Percentiles rank a stretch among this genome's conserved stretches.
phyloP scores from a whole-genome alignment of 2,888 invertebrate species.

The Bellardia bayeri region DNA sequence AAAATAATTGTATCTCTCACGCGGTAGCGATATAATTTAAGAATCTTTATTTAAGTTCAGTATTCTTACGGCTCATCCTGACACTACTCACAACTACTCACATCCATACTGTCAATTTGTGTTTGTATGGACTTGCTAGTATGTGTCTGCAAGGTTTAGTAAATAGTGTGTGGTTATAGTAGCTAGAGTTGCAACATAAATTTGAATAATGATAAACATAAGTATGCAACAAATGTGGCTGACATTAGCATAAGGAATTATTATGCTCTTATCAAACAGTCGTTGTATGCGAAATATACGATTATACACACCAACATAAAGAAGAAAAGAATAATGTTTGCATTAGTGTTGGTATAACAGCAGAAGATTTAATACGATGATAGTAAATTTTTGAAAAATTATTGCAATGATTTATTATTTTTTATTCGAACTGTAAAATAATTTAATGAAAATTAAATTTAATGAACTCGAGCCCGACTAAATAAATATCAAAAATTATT shows the following conservation, averaged over 20 bases:
- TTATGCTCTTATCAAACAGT: constrained; percentile 38
- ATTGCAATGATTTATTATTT: no score
- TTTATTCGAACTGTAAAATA: no score
- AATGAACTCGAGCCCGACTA: no score
- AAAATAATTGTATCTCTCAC: no score
- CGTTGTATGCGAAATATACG: constrained; percentile 9
- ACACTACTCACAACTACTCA: not conserved
- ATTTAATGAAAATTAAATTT: no score
- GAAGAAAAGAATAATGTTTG: not conserved
- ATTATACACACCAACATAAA: not conserved
- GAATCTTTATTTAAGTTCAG: not conserved
- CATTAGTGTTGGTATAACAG: not conserved
- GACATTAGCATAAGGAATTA: constrained; percentile 45
- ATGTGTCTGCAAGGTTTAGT: not conserved
- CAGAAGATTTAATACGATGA: constrained; percentile 7
- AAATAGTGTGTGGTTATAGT: constrained; percentile 15
- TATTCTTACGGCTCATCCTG: not conserved
- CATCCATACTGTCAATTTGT: not conserved
- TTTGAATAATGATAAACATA: constrained; percentile 51
- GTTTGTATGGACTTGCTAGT: not conserved
- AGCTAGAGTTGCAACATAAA: constrained; percentile 39
- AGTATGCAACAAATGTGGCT: constrained; percentile 51
- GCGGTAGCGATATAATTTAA: not conserved
- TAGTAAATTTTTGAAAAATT: not conserved
- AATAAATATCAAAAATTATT: no score